Percentiles rank a stretch among this genome's conserved stretches.
phyloP scores from a whole-genome alignment of 2,797 vertebrate genomes.

The Parauchenoglanis ngamensis region DNA sequence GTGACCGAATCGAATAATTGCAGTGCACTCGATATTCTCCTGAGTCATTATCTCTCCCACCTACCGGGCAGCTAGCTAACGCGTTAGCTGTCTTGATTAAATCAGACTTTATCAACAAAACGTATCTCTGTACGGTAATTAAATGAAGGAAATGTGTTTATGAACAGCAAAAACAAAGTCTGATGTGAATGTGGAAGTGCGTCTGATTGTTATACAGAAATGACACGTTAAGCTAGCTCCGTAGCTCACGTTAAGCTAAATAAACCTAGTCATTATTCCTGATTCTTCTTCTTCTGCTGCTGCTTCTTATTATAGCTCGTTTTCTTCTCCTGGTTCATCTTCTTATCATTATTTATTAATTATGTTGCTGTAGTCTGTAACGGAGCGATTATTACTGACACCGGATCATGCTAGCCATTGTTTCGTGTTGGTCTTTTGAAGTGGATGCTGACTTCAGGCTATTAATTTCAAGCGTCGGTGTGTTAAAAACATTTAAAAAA shows the following conservation, averaged over 20 bases:
- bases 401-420: not conserved
- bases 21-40: slow-evolving; percentile 29
- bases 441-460: not conserved
- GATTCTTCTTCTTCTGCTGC: not conserved
- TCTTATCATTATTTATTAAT: not conserved
- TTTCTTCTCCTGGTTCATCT: too few relatives aligned
- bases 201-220: not conserved
- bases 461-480: not conserved
- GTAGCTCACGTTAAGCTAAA: not conserved
- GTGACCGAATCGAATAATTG: not conserved
- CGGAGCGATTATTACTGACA: not conserved
- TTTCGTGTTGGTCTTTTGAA: not conserved
- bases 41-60: slow-evolving; percentile 43
- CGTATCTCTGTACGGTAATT: not conserved
- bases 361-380: not conserved
- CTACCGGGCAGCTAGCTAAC: slow-evolving; percentile 14
- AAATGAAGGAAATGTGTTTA: not conserved
- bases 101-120: not conserved
- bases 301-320: too few relatives aligned
- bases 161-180: not conserved
- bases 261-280: not conserved
- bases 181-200: not conserved
- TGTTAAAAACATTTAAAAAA: not conserved
- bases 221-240: not conserved
- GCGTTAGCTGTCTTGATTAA: not conserved